A percentile compares a stretch with the other conserved stretches of the same genome.
phyloP scores from a whole-genome alignment of 2,113 vertebrate species.

The Hoplias malabaricus region DNA sequence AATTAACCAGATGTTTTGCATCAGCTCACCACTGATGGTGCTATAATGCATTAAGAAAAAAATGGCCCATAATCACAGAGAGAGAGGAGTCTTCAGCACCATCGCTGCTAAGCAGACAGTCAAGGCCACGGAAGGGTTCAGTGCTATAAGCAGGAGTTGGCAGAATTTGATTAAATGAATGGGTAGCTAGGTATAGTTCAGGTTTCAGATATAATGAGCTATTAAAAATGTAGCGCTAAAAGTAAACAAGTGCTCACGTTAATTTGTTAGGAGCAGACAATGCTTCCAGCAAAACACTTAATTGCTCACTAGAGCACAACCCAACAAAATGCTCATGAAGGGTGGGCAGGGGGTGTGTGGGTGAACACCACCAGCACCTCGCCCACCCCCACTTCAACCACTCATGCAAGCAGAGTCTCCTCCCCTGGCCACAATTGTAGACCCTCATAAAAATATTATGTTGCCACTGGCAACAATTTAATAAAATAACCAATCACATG shows the following conservation, averaged over 20 bases:
- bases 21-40: not conserved
- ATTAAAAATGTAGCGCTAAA: constrained; percentile 40
- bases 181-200: not conserved
- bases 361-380: constrained; percentile 53
- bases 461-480: constrained; percentile 76
- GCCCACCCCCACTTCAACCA: constrained; percentile 33
- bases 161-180: not conserved
- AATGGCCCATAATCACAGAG: not conserved
- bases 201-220: constrained; percentile 6
- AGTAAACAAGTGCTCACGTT: constrained; percentile 63
- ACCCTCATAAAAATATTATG: constrained; percentile 72
- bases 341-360: constrained; percentile 59
- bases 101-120: not conserved
- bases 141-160: constrained; percentile 2
- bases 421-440: constrained; percentile 66
- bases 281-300: constrained; percentile 71
- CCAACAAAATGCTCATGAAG: constrained; percentile 68
- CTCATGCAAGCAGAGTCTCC: constrained; percentile 47
- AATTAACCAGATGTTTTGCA: not conserved
- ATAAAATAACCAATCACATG: constrained; percentile 72
- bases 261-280: constrained; percentile 57
- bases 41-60: constrained; percentile 9
- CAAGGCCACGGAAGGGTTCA: not conserved
- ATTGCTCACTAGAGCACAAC: constrained; percentile 72
- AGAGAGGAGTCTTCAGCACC: not conserved